Evolutionary conservation across 2,888 invertebrate species (phyloP).

Genomic region (Kuschelorhynchus macadamiae): DNA sequence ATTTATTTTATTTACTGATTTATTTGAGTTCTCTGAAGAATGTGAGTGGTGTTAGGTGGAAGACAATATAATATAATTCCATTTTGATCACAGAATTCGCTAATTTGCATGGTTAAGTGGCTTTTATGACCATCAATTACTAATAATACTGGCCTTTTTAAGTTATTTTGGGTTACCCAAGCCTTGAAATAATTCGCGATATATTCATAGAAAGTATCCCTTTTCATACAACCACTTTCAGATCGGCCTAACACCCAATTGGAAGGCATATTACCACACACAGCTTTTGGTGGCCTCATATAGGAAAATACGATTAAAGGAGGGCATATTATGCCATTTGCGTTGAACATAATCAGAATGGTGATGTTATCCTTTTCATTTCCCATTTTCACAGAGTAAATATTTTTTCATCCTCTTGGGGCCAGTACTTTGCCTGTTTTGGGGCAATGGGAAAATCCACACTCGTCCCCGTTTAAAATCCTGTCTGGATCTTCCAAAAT

Average conservation of each 20-base stretch:
- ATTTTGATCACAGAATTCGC: conserved; percentile 41
- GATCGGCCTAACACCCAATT: conserved; percentile 51
- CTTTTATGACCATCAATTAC: conserved; percentile 48
- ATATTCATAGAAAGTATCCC: conserved; percentile 46
- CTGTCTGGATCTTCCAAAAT: conserved; percentile 55
- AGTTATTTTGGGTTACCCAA: conserved; percentile 40
- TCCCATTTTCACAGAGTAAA: conserved; percentile 45
- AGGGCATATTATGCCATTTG: conserved; percentile 39
- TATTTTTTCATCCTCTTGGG: conserved; percentile 53
- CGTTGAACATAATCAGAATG: conserved; percentile 53
- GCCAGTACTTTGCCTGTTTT: conserved; percentile 47
- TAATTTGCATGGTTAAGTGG: conserved; percentile 39
- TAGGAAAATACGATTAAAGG: conserved; percentile 51
- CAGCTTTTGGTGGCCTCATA: conserved; percentile 47
- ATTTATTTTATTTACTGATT: conserved; percentile 8
- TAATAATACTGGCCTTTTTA: conserved; percentile 47
- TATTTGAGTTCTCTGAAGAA: conserved; percentile 52
- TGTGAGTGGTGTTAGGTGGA: conserved; percentile 48
- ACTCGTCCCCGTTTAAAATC: conserved; percentile 61
- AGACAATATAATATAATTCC: conserved; percentile 40
- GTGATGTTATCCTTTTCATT: conserved; percentile 59
- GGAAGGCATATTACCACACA: conserved; percentile 48
- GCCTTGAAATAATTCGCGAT: conserved; percentile 43
- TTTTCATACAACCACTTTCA: conserved; percentile 55
- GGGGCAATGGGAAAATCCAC: conserved; percentile 59